These are phyloP conservation scores for Scartelaos histophorus DNA, from an alignment of 2,113 vertebrate genomes.

Conservation along the genomic window DNA sequence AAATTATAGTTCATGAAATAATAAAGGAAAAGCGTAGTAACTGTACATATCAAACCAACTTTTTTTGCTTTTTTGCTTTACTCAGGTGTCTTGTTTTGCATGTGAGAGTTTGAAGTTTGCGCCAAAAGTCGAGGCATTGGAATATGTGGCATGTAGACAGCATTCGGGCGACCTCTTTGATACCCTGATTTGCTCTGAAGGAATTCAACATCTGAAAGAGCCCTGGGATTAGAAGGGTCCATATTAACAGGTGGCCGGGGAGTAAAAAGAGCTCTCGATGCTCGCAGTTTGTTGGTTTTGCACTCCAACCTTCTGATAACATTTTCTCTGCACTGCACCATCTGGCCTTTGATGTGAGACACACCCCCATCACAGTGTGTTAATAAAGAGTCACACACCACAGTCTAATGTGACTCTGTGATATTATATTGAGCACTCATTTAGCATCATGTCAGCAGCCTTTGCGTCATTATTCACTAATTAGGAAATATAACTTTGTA, in stretches of 20 bases:
- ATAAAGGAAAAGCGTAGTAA: neutral
- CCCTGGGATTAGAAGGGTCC: slow-evolving; percentile 53
- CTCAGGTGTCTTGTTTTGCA: neutral
- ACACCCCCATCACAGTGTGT: slow-evolving; percentile 4
- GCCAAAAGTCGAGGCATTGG: slow-evolving; percentile 1
- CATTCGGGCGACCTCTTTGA: slow-evolving; percentile 27
- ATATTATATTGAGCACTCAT: neutral
- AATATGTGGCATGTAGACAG: slow-evolving; percentile 35
- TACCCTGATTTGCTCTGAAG: slow-evolving; percentile 66
- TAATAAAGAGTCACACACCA: neutral
- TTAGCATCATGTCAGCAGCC: neutral
- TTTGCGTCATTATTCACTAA: neutral
- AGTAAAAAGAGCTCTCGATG: slow-evolving; percentile 37
- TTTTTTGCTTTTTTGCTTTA: neutral
- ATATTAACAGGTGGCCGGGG: slow-evolving; percentile 57
- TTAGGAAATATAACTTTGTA: neutral
- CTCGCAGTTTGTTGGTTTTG: slow-evolving; percentile 44
- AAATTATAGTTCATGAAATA: neutral
- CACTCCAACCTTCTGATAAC: slow-evolving; percentile 44
- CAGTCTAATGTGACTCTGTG: neutral
- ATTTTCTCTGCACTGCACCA: slow-evolving; percentile 52
- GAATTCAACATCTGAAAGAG: slow-evolving; percentile 68
- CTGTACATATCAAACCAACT: neutral
- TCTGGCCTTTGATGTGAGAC: slow-evolving; percentile 25
- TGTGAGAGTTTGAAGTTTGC: neutral